phyloP scores from a whole-genome alignment of 2,797 vertebrate species.

The Acipenser transmontanus region DNA sequence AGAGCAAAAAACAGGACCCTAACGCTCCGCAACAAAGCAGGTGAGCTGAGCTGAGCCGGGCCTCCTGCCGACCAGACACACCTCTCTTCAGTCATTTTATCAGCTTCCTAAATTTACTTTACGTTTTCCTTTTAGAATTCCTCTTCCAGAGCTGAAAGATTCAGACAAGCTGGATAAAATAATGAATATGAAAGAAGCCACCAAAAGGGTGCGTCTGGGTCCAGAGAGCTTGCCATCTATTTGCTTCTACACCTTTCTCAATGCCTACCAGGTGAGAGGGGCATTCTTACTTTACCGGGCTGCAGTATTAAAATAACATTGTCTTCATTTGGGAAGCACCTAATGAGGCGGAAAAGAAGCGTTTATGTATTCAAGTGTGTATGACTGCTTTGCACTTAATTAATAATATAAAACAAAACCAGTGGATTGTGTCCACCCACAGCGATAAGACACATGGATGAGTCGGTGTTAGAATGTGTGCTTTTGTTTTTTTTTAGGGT shows the following conservation, averaged over 20 bases:
- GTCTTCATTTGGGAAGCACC: no score
- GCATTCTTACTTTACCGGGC: neutral
- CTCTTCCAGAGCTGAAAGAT: slow-evolving; percentile 93
- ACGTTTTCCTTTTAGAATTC: slow-evolving; percentile 64
- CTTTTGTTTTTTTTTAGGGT: slow-evolving; percentile 59
- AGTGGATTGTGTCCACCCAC: no score
- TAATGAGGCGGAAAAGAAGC: neutral
- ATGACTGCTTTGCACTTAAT: no score
- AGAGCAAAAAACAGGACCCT: slow-evolving; percentile 98
- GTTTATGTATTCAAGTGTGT: neutral
- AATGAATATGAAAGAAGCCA: slow-evolving; percentile 97
- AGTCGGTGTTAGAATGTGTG: neutral
- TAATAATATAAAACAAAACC: no score
- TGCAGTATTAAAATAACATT: no score
- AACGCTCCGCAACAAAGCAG: slow-evolving; percentile 90
- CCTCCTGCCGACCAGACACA: no score
- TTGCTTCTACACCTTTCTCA: slow-evolving; percentile 97
- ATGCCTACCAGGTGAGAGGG: slow-evolving; percentile 84
- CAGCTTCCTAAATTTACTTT: no score
- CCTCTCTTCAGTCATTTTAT: no score
- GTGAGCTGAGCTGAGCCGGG: slow-evolving; percentile 51
- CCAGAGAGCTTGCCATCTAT: slow-evolving; percentile 87
- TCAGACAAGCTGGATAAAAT: slow-evolving; percentile 98
- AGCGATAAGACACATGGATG: no score
- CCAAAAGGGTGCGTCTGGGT: slow-evolving; percentile 82